Evolutionary conservation across 2,888 invertebrate species (phyloP), one percentile per base, ranked within the genome.

Genomic region (Itoplectis maculator): DNA sequence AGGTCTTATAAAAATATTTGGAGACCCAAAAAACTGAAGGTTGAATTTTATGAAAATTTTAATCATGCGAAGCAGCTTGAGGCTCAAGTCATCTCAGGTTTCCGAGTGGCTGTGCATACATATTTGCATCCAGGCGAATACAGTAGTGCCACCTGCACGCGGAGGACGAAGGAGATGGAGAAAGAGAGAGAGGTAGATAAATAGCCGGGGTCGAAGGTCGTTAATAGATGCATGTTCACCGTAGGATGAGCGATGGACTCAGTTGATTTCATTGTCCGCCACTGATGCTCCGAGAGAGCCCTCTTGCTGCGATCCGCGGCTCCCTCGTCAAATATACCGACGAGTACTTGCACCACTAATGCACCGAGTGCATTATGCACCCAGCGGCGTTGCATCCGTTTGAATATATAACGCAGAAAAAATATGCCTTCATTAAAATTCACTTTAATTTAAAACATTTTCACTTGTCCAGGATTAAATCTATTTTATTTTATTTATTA

Each of bases 131-230:
- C 37, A 6, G n/a, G 59, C 23, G 42, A n/a, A 42, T 11, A 13
- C 65, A 11, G 42, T 20, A 18, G 63, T 20, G 20, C 6, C 20
- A 20, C 8, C 59, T 9, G 45, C 49, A 37, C 18, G 47, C 23
- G 23, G 1, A 61, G 61, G 35, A 47, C n/a, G 51, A 61, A 35
- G 20, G 47, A n/a, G 49, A 61, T 49, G 47, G 73, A 7, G 61
- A 47, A 69, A 56, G 37, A 47, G 63, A 3, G 63, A 77, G 61
- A 69, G 84, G 73, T 82, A 84, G 88, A 88, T 86, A 86, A 86
- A 88, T 89, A 85, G 84, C 68, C 70, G 74, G 70, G 88, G 88
- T 89, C 85, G 59, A 74, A 87, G 88, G 88, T 88, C 81, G 20
- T 78, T 83, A 87, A 88, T 88, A 89, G 89, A 88, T 61, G 35